phyloP scores from a whole-genome alignment of 2,888 invertebrate species.

The Boloria euphrosyne region DNA sequence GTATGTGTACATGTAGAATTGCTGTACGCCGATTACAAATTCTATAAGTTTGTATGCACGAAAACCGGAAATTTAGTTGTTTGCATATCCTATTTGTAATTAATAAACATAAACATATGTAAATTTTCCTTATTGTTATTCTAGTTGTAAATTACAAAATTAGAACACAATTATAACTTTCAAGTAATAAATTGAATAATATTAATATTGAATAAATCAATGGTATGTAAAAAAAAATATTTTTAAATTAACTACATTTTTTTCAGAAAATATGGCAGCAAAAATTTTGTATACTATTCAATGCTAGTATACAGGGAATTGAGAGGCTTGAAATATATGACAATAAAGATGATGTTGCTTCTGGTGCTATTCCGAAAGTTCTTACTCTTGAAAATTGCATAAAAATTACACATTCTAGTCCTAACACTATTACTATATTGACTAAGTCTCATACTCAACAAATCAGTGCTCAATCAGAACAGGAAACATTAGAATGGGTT shows the following conservation, averaged over 20 bases:
- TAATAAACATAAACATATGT: conserved; percentile 13
- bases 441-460: conserved; percentile 88
- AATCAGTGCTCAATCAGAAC: conserved; percentile 83
- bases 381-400: conserved; percentile 93
- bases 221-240: too few species aligned
- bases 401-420: conserved; percentile 88
- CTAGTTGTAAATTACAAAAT: conserved; percentile 12
- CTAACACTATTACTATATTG: conserved; percentile 86
- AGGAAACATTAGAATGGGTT: conserved; percentile 90
- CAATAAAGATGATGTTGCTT: conserved; percentile 86
- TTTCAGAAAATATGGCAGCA: conserved; percentile 92
- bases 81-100: conserved; percentile 17
- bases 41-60: conserved; percentile 21
- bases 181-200: too few species aligned
- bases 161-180: neutral
- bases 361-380: conserved; percentile 86
- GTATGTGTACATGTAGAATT: conserved; percentile 35
- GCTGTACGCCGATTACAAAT: conserved; percentile 23
- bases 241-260: too few species aligned
- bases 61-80: conserved; percentile 22
- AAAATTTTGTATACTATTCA: conserved; percentile 89
- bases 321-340: conserved; percentile 93
- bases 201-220: too few species aligned
- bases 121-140: conserved; percentile 12
- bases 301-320: conserved; percentile 92